Evolutionary conservation across 2,888 invertebrate genomes (phyloP).

Genomic region (Aphodius granarius): DNA sequence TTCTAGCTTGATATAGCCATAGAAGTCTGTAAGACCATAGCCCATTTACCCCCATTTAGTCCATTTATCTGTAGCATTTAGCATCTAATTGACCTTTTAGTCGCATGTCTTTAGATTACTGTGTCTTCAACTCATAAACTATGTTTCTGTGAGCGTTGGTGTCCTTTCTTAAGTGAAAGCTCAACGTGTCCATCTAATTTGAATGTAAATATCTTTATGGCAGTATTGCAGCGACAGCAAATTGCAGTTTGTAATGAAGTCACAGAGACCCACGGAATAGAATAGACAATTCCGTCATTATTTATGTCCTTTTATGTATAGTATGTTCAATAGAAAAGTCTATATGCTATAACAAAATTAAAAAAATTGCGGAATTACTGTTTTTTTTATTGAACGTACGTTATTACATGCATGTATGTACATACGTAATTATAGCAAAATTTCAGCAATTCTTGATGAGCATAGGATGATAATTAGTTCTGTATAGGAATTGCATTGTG

Average conservation of each 20-base stretch:
- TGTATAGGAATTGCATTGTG: slow-evolving; percentile 33
- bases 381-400: too few relatives aligned
- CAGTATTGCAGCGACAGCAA: not conserved
- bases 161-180: not conserved
- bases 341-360: too few relatives aligned
- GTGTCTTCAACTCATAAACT: not conserved
- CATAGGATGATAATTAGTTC: not conserved
- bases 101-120: not conserved
- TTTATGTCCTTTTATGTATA: not conserved
- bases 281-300: not conserved
- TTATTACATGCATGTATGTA: too few relatives aligned
- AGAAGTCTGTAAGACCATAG: not conserved
- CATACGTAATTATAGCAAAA: too few relatives aligned
- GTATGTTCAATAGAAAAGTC: too few relatives aligned
- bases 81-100: not conserved
- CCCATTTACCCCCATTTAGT: too few relatives aligned
- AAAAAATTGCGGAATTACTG: too few relatives aligned
- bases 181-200: not conserved
- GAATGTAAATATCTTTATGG: too few relatives aligned
- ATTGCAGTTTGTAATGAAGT: not conserved
- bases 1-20: too few relatives aligned
- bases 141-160: not conserved
- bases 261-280: not conserved
- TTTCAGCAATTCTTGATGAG: too few relatives aligned
- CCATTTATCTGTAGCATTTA: not conserved